Evolutionary conservation across 1,140 invertebrate genomes (phyloP), one percentile per base, ranked within the genome.

Genomic region (Metopolophium dirhodum): DNA sequence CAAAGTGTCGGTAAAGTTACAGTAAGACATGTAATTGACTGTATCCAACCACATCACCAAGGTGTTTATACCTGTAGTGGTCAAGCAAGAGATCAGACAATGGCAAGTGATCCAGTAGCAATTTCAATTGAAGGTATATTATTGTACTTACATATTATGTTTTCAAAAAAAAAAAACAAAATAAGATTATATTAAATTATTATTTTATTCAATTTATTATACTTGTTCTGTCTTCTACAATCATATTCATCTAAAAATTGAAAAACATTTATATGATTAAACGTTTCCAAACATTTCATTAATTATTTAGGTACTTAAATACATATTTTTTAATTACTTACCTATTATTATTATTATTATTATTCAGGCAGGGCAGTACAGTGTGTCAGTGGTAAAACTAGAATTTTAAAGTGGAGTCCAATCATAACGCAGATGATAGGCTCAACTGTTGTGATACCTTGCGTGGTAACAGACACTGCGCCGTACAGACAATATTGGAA

Each of bases 401-500:
- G 91, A 83, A 83, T 93, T 57, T 45, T 83, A 0, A 93, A 93
- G 26, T 93, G 91, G 91, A 93, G 91, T 86, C 91, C 91, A 2
- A 83, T 93, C 11, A 37, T 93, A 9, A 86, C 82, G 49, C 91
- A 93, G 57, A 85, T 93, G 77, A 93, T 93, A 6, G 91, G 91
- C 7, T 51, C 91, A 18, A 93, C 82, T 11, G 91, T 93, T 7
- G 49, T 93, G 26, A 93, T 93, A 37, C 91, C 91, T 2, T 93
- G 91, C 26, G 37, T 37, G 8, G 91, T 57, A 8, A 2, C 77
- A 7, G 91, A 41, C 18, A 54, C 18, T 30, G n/a, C 82, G 20
- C 91, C 82, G 23, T 93, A 93, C 82, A 85, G 91, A n/a, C 91
- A 93, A n/a, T 93, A 93, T 9, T 93, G 91, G 91, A 93, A 85